phyloP scores from a whole-genome alignment of 2,113 vertebrate genomes.

The Synodontis membranacea region DNA sequence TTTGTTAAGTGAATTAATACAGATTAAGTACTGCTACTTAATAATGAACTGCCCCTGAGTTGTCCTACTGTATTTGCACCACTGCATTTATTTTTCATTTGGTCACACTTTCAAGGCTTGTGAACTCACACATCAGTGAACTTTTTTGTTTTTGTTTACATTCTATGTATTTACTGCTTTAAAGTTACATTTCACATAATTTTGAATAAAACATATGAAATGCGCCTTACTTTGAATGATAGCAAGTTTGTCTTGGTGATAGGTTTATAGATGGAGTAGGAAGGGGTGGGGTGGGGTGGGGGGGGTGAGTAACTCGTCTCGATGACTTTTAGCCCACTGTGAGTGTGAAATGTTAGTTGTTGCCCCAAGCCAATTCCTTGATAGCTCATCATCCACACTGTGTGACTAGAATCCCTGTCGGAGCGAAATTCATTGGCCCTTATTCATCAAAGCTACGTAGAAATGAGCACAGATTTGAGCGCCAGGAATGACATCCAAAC shows the following conservation, averaged over 20 bases:
- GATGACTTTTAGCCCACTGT: constrained; percentile 60
- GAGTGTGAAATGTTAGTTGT: constrained; percentile 67
- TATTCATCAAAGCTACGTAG: constrained; percentile 9
- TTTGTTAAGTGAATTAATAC: too few species aligned
- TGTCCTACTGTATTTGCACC: background rate
- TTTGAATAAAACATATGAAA: background rate
- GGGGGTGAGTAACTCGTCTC: constrained; percentile 31
- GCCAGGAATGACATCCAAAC: constrained; percentile 12
- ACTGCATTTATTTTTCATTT: background rate
- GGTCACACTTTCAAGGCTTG: background rate
- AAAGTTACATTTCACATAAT: background rate
- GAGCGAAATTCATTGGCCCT: constrained; percentile 66
- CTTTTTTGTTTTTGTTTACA: background rate
- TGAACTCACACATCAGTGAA: background rate
- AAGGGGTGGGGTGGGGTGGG: background rate
- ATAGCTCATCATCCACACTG: constrained; percentile 75
- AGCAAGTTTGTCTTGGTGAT: background rate
- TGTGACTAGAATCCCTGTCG: constrained; percentile 75
- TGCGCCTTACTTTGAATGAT: background rate
- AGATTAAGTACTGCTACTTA: background rate
- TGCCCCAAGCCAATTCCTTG: constrained; percentile 67
- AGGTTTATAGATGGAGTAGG: background rate
- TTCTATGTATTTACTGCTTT: background rate
- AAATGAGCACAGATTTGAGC: background rate
- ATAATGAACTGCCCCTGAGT: background rate